Evolutionary conservation across 2,888 invertebrate genomes (phyloP).

Genomic region (Alloscopus bannaensis): DNA sequence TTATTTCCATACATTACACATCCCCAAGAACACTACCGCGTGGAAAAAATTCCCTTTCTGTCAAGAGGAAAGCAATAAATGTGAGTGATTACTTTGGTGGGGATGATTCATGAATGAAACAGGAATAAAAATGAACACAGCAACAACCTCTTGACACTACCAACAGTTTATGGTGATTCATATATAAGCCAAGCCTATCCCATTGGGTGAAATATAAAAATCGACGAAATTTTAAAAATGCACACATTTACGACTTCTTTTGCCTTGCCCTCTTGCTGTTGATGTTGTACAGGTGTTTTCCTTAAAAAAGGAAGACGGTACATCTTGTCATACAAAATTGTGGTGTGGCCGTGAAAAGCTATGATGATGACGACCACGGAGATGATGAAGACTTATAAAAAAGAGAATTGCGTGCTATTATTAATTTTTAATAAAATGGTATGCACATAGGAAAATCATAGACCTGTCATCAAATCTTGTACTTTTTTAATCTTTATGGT

Average conservation of each 20-base stretch:
- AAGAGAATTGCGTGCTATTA: not conserved
- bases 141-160: not conserved
- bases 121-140: not conserved
- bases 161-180: not conserved
- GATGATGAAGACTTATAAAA: not conserved
- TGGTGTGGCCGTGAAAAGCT: constrained; percentile 1
- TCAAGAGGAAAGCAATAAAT: not conserved
- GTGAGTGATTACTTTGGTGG: constrained; percentile 9
- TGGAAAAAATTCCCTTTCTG: constrained; percentile 17
- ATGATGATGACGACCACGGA: constrained; percentile 10
- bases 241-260: no score
- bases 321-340: constrained; percentile 4
- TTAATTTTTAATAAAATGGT: not conserved
- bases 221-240: constrained; percentile 36
- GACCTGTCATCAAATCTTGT: constrained; percentile 25
- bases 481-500: constrained; percentile 11
- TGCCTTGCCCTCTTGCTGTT: constrained; percentile 39
- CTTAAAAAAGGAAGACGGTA: constrained; percentile 49
- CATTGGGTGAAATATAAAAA: constrained; percentile 24
- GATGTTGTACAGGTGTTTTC: no score
- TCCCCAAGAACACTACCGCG: not conserved
- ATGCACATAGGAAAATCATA: not conserved
- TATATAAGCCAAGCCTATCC: constrained; percentile 44
- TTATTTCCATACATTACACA: constrained; percentile 1
- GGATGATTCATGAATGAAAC: constrained; percentile 6